A percentile compares a stretch with the other conserved stretches of the same genome.
phyloP scores from a whole-genome alignment of 1,140 invertebrate species.

The Thrips palmi region DNA sequence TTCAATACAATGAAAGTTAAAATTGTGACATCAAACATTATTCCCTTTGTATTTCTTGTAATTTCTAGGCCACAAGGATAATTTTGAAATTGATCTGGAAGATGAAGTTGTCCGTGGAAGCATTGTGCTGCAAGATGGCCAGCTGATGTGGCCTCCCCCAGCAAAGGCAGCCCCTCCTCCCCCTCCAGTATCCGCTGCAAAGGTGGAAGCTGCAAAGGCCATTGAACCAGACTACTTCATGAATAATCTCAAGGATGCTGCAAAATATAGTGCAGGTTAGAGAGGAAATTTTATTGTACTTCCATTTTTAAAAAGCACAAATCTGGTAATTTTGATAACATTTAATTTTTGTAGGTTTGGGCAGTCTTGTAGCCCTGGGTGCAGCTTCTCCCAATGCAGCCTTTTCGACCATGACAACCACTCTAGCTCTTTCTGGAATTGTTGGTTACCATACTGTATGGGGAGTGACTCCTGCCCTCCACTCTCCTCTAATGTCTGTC shows the following conservation, averaged over 20 bases:
- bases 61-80: slow-evolving; percentile 41
- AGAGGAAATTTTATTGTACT: slow-evolving; percentile 4
- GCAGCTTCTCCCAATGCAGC: slow-evolving; percentile 57
- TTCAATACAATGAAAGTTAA: neutral
- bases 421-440: slow-evolving; percentile 63
- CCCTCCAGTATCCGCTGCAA: slow-evolving; percentile 23
- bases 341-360: slow-evolving; percentile 32
- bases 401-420: slow-evolving; percentile 76
- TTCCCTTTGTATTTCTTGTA: slow-evolving; percentile 4
- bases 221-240: slow-evolving; percentile 29
- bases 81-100: slow-evolving; percentile 59
- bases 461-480: slow-evolving; percentile 77
- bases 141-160: slow-evolving; percentile 64
- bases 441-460: slow-evolving; percentile 84
- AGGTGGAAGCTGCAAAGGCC: slow-evolving; percentile 24
- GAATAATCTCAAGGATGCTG: slow-evolving; percentile 40
- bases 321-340: slow-evolving; percentile 3
- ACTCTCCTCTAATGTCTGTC: slow-evolving; percentile 83
- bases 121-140: slow-evolving; percentile 54
- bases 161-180: slow-evolving; percentile 31
- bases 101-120: slow-evolving; percentile 76
- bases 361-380: slow-evolving; percentile 49
- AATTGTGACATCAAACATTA: neutral
- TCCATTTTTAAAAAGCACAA: slow-evolving; percentile 2
- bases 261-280: slow-evolving; percentile 48